Evolutionary conservation across 2,797 vertebrate species (phyloP).

Genomic region (Rhynchotus rufescens): DNA sequence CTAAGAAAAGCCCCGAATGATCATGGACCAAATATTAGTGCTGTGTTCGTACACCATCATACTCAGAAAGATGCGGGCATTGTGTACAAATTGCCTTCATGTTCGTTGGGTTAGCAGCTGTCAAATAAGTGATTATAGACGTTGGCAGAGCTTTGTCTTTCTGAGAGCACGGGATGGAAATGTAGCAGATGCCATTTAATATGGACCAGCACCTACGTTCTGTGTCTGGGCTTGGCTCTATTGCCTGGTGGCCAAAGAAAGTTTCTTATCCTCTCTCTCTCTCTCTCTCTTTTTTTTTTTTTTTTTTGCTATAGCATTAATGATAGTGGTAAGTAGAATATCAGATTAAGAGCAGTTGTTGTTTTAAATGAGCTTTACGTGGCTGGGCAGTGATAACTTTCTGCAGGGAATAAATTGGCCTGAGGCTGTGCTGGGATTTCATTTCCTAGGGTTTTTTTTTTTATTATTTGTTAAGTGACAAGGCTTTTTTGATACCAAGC

Average conservation of each 20-base stretch:
- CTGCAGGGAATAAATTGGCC: slow-evolving; percentile 7
- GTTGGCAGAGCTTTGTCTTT: slow-evolving; percentile 41
- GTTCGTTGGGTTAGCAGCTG: slow-evolving; percentile 64
- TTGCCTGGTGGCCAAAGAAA: not conserved
- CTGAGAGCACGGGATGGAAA: slow-evolving; percentile 43
- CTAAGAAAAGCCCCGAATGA: not conserved
- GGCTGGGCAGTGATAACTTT: not conserved
- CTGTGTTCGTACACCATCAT: slow-evolving; percentile 45
- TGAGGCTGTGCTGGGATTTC: not conserved
- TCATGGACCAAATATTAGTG: not conserved
- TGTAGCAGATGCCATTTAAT: slow-evolving; percentile 67
- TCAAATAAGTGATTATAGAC: slow-evolving; percentile 71
- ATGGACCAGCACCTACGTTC: slow-evolving; percentile 60
- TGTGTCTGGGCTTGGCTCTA: slow-evolving; percentile 30
- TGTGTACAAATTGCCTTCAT: slow-evolving; percentile 41
- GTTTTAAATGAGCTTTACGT: not conserved
- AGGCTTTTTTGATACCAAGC: slow-evolving; percentile 42
- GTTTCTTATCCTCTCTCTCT: not conserved
- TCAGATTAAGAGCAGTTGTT: not conserved
- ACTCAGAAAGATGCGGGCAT: slow-evolving; percentile 45
- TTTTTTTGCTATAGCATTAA: not conserved
- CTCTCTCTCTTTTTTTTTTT: not conserved
- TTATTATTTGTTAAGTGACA: slow-evolving; percentile 19
- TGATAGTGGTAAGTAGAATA: not conserved
- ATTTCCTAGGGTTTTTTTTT: slow-evolving; percentile 34